phyloP scores from a whole-genome alignment of 2,888 invertebrate genomes.

The Drosophila anceps region DNA sequence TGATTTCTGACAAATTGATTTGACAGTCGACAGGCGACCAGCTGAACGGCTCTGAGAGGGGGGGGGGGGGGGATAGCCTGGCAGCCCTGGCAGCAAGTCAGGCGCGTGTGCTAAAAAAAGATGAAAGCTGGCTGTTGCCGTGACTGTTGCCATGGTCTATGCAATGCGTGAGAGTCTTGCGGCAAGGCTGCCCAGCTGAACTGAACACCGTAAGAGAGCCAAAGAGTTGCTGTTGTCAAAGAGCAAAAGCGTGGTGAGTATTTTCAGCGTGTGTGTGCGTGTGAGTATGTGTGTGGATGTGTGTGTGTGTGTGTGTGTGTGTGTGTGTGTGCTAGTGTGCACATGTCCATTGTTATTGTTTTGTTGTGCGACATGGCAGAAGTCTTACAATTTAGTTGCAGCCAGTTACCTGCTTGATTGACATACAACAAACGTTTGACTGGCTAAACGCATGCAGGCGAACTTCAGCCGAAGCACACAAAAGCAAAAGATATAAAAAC shows the following conservation, averaged over 20 bases:
- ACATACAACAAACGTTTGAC: conserved; percentile 33
- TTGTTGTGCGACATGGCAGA: conserved; percentile 30
- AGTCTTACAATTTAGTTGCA: conserved; percentile 37
- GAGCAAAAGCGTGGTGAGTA: conserved; percentile 70
- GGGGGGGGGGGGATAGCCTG: neutral
- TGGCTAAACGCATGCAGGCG: conserved; percentile 34
- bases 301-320: neutral
- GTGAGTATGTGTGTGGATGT: conserved; percentile 2
- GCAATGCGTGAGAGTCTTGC: conserved; percentile 58
- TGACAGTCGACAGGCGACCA: conserved; percentile 80
- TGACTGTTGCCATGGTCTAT: conserved; percentile 58
- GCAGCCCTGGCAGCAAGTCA: conserved; percentile 44
- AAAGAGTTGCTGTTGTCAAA: conserved; percentile 68
- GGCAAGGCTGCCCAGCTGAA: conserved; percentile 38
- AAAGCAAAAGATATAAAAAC: conserved; percentile 14
- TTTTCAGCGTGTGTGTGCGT: conserved; percentile 19
- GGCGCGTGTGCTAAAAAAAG: conserved; percentile 75
- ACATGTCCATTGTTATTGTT: conserved; percentile 41
- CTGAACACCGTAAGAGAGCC: conserved; percentile 33
- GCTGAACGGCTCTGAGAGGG: conserved; percentile 20
- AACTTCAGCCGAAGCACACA: conserved; percentile 22
- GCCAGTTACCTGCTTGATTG: conserved; percentile 65
- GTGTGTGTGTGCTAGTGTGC: neutral
- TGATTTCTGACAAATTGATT: conserved; percentile 84
- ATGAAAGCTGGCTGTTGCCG: conserved; percentile 58